Base-by-base conservation (phyloP, 2,113 vertebrate genomes). In the Pomatostomus ruficeps region DNA sequence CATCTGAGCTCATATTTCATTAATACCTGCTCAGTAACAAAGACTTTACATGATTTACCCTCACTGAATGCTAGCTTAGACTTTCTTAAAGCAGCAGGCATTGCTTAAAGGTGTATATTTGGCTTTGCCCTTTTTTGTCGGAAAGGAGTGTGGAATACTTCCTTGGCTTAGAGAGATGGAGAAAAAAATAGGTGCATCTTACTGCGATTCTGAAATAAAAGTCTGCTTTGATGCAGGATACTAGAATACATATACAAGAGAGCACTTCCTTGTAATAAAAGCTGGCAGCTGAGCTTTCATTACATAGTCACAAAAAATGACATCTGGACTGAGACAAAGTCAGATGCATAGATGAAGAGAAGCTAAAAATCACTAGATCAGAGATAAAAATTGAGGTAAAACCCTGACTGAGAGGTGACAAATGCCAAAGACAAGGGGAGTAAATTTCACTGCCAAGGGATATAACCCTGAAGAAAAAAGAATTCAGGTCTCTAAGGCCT, bases 191-290 rank as follows among this genome's bases (percentile, higher is more conserved):
- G 93, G 48, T 91, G 78, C 93, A 88, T 96, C 86, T 93, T 93
- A 91, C 66, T 94, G 63, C 48, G 70, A 83, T 68, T 74, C 38
- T 92, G 80, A 95, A 98, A 95, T 90, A 87, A 96, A 97, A 96
- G 91, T 94, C 95, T 95, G 55, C 92, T 96, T 97, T 97, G 94
- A 97, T 95, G 72, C 59, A 92, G 70, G 81, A 70, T 95, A 85
- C 91, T 88, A 93, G 86, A 97, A 97, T 88, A 91, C 67, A 84
- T 88, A 92, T 40, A n/a, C n/a, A 74, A 96, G 52, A 96, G 35
- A 85, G n/a, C 54, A 59, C 62, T 97, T 76, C 94, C 85, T 93
- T 95, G 79, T 85, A 93, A 96, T 95, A 95, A 97, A 97, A 97
- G 79, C 73, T 93, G 80, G 70, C 77, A 97, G 86, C 89, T 93